These are phyloP conservation scores for Momotus momota DNA, from an alignment of 2,797 vertebrate species.

Conservation along the genomic window DNA sequence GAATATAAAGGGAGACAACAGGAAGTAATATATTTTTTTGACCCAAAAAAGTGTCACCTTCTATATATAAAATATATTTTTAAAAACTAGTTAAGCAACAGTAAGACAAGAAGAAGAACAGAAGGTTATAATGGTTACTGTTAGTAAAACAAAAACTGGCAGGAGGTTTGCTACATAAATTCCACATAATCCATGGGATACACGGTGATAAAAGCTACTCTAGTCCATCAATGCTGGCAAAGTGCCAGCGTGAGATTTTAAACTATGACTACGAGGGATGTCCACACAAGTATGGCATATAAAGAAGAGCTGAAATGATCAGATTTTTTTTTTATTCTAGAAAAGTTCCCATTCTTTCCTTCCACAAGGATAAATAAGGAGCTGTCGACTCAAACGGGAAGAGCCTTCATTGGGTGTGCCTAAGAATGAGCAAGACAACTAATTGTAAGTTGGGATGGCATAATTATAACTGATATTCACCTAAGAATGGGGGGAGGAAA, in stretches of 20 bases:
- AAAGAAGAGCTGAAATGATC: neutral
- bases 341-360: neutral
- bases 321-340: neutral
- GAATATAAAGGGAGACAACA: neutral
- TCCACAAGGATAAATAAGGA: neutral
- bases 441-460: neutral
- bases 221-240: neutral
- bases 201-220: neutral
- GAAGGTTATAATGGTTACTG: neutral
- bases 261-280: neutral
- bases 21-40: neutral
- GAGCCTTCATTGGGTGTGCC: neutral
- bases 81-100: neutral
- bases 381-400: neutral
- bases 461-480: neutral
- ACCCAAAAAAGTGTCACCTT: neutral
- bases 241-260: neutral
- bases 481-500: neutral
- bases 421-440: neutral
- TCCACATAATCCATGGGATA: neutral
- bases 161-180: neutral
- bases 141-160: neutral
- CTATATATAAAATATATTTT: neutral
- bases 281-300: neutral
- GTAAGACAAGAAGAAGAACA: neutral